Evolutionary conservation across 2,888 invertebrate genomes (phyloP).

Genomic region (Cosmia pyralina): DNA sequence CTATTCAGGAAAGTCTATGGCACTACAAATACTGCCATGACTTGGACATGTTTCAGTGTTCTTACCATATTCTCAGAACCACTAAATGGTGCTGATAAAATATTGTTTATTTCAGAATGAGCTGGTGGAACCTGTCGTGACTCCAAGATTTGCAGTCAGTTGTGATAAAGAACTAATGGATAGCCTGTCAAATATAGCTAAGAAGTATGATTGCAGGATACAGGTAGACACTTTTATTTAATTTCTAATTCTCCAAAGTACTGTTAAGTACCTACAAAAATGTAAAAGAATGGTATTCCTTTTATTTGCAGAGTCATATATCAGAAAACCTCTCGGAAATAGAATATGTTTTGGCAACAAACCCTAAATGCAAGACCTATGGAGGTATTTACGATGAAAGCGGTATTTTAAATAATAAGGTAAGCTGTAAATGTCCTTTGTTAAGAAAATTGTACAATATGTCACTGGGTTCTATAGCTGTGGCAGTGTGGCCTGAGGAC

Average conservation of each 20-base stretch:
- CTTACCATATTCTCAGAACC: too few species aligned
- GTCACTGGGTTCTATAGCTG: background rate
- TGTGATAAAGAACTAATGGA: constrained; percentile 93
- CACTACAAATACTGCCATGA: too few species aligned
- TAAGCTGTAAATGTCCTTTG: constrained; percentile 71
- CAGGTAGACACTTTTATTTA: constrained; percentile 89
- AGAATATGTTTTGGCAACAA: constrained; percentile 90
- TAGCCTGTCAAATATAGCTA: constrained; percentile 92
- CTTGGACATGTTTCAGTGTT: too few species aligned
- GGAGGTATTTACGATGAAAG: constrained; percentile 94
- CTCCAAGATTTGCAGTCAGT: constrained; percentile 96
- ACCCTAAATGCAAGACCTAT: constrained; percentile 91
- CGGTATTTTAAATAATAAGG: constrained; percentile 93
- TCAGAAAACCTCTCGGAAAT: constrained; percentile 95
- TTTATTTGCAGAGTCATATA: constrained; percentile 93
- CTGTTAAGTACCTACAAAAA: background rate
- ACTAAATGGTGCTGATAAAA: too few species aligned
- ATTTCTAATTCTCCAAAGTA: background rate
- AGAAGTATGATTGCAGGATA: constrained; percentile 92
- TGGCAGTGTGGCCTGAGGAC: too few species aligned
- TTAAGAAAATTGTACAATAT: background rate
- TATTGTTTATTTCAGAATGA: constrained; percentile 88
- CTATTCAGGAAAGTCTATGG: too few species aligned
- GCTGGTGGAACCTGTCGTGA: constrained; percentile 94
- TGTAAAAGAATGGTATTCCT: background rate